These are phyloP conservation scores for Naja naja DNA, from an alignment of 2,113 vertebrate species.

Conservation along the genomic window DNA sequence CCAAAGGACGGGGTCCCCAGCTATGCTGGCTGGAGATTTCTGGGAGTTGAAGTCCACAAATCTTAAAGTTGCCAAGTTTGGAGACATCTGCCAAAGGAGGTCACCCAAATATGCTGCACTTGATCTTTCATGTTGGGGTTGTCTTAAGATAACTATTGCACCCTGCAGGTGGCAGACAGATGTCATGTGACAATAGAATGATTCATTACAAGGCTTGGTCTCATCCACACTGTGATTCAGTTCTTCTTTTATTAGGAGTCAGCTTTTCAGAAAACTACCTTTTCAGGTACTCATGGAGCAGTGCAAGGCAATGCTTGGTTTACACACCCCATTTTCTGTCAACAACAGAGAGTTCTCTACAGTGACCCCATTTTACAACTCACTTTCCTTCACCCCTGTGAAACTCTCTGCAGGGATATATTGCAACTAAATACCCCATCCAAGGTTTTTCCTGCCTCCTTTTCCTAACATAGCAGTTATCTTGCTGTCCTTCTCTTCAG, in stretches of 20 bases:
- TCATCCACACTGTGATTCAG: slow-evolving; percentile 12
- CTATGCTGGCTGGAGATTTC: no score
- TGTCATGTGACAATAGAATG: neutral
- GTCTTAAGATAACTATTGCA: neutral
- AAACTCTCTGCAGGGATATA: neutral
- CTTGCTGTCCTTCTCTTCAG: neutral
- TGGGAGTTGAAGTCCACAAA: no score
- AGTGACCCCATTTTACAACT: neutral
- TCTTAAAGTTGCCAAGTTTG: no score
- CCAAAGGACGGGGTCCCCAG: neutral
- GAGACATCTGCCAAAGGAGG: neutral
- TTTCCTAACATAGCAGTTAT: neutral
- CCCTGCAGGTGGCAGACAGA: neutral
- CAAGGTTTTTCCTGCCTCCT: neutral
- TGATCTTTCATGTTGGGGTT: neutral
- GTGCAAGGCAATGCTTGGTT: slow-evolving; percentile 47
- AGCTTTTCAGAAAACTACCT: neutral
- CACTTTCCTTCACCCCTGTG: neutral
- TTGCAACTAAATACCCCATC: neutral
- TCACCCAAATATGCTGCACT: neutral
- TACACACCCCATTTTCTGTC: slow-evolving; percentile 51
- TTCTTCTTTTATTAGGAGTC: slow-evolving; percentile 40
- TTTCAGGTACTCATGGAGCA: neutral
- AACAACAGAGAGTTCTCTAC: slow-evolving; percentile 30
- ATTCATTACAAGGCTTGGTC: slow-evolving; percentile 7